phyloP scores from a whole-genome alignment of 1,140 invertebrate species.

The Lasaia peninsularis region DNA sequence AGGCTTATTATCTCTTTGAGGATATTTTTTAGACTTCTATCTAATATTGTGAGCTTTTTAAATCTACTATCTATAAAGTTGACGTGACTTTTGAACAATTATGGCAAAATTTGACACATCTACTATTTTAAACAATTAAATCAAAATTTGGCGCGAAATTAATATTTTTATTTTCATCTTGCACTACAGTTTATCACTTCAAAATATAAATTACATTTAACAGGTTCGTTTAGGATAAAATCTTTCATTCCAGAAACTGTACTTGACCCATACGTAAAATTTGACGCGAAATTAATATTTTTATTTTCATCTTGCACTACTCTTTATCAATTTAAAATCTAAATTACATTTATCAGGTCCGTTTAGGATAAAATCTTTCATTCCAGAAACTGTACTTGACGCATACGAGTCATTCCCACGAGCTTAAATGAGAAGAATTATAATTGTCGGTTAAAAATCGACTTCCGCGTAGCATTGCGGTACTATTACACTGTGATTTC shows the following conservation, averaged over 20 bases:
- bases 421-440: conserved; percentile 46
- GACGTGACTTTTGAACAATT: too few species aligned
- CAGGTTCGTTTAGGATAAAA: background rate
- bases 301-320: too few species aligned
- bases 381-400: conserved; percentile 1
- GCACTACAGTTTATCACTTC: too few species aligned
- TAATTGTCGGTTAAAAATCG: conserved; percentile 49
- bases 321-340: background rate
- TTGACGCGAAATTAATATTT: too few species aligned
- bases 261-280: background rate
- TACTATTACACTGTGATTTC: conserved; percentile 19
- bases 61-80: too few species aligned
- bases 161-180: too few species aligned
- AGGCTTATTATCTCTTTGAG: too few species aligned
- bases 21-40: too few species aligned
- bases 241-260: conserved; percentile 7
- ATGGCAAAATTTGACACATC: too few species aligned
- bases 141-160: too few species aligned
- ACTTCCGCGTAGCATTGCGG: conserved; percentile 48
- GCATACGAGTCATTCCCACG: conserved; percentile 41
- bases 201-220: background rate
- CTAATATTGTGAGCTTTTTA: too few species aligned
- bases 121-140: too few species aligned
- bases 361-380: conserved; percentile 6
- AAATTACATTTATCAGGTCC: background rate